Evolutionary conservation across 2,888 invertebrate genomes (phyloP), one percentile per base, ranked within the genome.

Genomic region (Pasiphila rectangulata): DNA sequence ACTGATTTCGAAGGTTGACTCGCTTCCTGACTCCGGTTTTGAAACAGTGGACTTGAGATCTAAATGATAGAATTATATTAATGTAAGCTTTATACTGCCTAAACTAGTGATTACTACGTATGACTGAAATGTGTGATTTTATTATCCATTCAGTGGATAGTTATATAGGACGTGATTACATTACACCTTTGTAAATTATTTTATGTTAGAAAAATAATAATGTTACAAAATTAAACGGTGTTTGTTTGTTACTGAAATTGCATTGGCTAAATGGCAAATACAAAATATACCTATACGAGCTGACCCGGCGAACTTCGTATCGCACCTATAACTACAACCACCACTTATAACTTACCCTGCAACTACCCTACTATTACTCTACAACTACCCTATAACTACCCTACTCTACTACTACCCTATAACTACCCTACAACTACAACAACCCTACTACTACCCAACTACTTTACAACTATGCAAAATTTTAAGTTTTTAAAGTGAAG

Each of bases 31-130:
- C 35, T 81, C 82, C 6, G 89, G 89, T 1, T 89, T 89, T 55
- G 89, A 89, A 68, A 89, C 87, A 19, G 86, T 89, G 42, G 88
- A 88, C 61, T 63, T 85, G 51, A 72, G 83, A 65, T 69, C 79
- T 51, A 78, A 83, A 59, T 83, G 57, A 75, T 41, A 9, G 1
- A 34, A 4, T 3, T 15, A 34, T 2, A n/a, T 10, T 20, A 19
- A 17, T 9, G 6, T 23, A 53, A 24, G 38, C 37, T 42, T 25
- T 24, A 37, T 38, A 64, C 62, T 65, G 62, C 68, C 65, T 61
- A 63, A 57, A 53, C 48, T 25, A 34, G 29, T 38, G 35, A 27
- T 35, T 21, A 17, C 0, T n/a, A 4, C 6, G 39, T 21, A 34
- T 45, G 45, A 65, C 27, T 60, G 56, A 54, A 48, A 56, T 49